Conservation (phyloP, 2,113 vertebrate genomes). For the Scomber colias region DNA sequence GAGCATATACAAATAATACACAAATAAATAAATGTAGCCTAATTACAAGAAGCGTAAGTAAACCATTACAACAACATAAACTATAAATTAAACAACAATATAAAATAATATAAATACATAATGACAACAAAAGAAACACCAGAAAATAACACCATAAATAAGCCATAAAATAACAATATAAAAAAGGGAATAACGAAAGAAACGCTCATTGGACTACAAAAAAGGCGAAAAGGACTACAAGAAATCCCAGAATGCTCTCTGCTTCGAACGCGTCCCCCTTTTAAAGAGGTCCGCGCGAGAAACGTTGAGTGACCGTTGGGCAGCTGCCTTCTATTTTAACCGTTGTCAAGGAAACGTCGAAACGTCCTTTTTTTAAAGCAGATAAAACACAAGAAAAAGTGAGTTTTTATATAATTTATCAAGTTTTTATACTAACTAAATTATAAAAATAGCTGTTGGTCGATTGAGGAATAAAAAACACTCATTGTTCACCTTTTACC, state of each 20-base stretch:
- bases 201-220: neutral
- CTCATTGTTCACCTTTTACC: neutral
- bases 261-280: neutral
- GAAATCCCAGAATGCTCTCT: slow-evolving; percentile 58
- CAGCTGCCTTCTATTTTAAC: accelerated
- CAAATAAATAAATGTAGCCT: too few relatives aligned
- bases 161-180: neutral
- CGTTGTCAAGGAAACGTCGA: accelerated
- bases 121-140: too few relatives aligned
- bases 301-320: neutral
- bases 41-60: too few relatives aligned
- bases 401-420: neutral
- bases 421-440: neutral
- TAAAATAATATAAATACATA: too few relatives aligned
- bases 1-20: too few relatives aligned
- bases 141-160: neutral
- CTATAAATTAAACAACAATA: too few relatives aligned
- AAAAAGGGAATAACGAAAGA: neutral
- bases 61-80: too few relatives aligned
- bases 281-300: neutral
- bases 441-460: accelerated
- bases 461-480: neutral
- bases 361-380: accelerated
- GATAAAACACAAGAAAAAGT: neutral
- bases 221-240: slow-evolving; percentile 49